phyloP scores from a whole-genome alignment of 2,797 vertebrate species.

The Emys orbicularis region DNA sequence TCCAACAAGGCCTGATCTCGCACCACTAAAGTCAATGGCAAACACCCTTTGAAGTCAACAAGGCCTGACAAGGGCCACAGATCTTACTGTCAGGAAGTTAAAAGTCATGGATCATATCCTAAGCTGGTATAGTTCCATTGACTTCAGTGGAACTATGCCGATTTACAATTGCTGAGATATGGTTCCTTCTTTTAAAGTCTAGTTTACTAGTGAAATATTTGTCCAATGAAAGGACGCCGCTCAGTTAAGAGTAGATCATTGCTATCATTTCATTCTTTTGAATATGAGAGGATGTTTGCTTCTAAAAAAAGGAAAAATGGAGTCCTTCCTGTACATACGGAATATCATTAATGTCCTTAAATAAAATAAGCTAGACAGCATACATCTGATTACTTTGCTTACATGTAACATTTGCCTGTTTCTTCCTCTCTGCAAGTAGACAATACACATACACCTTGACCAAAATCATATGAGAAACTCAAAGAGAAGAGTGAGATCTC shows the following conservation, averaged over 20 bases:
- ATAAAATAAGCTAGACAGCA: not conserved
- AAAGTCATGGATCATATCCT: not conserved
- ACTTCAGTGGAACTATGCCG: not conserved
- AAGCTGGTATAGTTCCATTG: not conserved
- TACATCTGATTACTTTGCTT: not conserved
- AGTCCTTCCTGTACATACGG: not conserved
- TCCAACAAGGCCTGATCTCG: not conserved
- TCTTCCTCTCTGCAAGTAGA: not conserved
- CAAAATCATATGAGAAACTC: not conserved
- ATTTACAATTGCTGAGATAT: not conserved
- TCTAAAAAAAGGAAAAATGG: not conserved
- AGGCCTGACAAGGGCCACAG: not conserved
- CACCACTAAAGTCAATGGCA: not conserved
- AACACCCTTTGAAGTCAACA: not conserved
- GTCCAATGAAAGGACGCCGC: fast-evolving
- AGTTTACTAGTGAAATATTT: not conserved
- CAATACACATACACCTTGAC: not conserved
- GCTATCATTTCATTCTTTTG: not conserved
- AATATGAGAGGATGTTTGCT: not conserved
- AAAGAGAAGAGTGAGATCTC: not conserved
- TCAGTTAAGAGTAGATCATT: not conserved
- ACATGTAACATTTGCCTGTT: not conserved
- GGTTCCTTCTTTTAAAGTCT: not conserved
- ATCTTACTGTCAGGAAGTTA: not conserved
- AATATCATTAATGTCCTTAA: not conserved